phyloP scores from a whole-genome alignment of 1,140 invertebrate species.

The Bombus waltoni region DNA sequence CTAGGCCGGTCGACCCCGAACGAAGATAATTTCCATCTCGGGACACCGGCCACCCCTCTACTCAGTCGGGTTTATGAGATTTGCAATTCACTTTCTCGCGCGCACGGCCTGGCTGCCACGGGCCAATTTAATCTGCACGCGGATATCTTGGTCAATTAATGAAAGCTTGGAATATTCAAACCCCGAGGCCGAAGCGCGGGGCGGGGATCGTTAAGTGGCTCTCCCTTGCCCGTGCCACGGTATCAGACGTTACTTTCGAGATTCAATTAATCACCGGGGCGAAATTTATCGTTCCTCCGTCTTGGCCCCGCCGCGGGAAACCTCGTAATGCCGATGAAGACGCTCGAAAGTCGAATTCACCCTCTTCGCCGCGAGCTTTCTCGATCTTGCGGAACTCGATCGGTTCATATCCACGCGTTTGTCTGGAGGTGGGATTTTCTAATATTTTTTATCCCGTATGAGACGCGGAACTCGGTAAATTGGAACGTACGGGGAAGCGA shows the following conservation, averaged over 20 bases:
- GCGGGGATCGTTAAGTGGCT: slow-evolving; percentile 51
- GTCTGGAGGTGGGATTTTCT: too few species aligned
- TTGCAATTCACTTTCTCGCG: slow-evolving; percentile 61
- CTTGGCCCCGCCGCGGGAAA: background rate
- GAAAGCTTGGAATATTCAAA: slow-evolving; percentile 63
- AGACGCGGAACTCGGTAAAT: too few species aligned
- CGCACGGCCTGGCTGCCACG: slow-evolving; percentile 16
- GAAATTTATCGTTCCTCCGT: slow-evolving; percentile 54
- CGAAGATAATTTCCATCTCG: slow-evolving; percentile 56
- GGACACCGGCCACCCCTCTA: background rate
- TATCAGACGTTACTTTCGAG: slow-evolving; percentile 62
- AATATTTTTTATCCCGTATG: too few species aligned
- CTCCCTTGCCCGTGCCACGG: background rate
- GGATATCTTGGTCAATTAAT: slow-evolving; percentile 66
- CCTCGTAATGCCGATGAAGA: slow-evolving; percentile 22
- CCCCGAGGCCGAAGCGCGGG: slow-evolving; percentile 10
- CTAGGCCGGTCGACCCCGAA: background rate
- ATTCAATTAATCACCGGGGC: slow-evolving; percentile 63
- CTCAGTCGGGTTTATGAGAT: slow-evolving; percentile 43
- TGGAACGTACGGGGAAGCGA: too few species aligned
- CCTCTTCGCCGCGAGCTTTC: background rate
- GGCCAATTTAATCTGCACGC: slow-evolving; percentile 62
- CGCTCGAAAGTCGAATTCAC: background rate
- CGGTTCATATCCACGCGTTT: too few species aligned
- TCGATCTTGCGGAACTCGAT: background rate